Percentiles rank a stretch among this genome's conserved stretches.
phyloP scores from a whole-genome alignment of 2,797 vertebrate species.

The Melanotaenia boesemani region DNA sequence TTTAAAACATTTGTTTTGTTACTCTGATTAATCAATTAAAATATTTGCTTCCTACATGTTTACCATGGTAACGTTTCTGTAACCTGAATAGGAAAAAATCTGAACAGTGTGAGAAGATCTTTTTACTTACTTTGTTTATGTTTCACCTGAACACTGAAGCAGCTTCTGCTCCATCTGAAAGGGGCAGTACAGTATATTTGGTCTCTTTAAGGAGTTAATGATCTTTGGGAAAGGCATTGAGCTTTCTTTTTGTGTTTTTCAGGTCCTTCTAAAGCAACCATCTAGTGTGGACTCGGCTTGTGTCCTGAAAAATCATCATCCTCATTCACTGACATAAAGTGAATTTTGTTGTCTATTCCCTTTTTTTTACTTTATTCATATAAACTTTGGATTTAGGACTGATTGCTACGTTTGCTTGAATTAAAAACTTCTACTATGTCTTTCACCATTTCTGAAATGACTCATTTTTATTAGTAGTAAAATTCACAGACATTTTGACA shows the following conservation, averaged over 20 bases:
- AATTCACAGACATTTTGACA: constrained; percentile 32
- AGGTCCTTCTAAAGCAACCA: neutral
- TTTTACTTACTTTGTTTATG: constrained; percentile 3
- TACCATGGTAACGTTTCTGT: no score
- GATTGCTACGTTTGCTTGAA: neutral
- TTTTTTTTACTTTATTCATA: neutral
- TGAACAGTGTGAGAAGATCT: neutral
- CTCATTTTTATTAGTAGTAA: constrained; percentile 40
- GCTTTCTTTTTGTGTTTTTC: neutral
- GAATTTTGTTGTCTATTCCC: neutral
- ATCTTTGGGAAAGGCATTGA: constrained; percentile 10
- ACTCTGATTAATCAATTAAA: no score
- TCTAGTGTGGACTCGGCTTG: neutral
- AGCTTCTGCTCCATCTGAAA: constrained; percentile 31
- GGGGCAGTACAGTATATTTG: constrained; percentile 44
- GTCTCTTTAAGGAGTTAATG: constrained; percentile 36
- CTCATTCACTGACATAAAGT: neutral
- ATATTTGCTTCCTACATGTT: no score
- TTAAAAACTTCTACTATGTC: neutral
- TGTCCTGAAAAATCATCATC: neutral
- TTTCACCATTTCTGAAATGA: constrained; percentile 27
- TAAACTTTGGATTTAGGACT: neutral
- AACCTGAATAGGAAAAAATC: no score
- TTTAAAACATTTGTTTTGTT: no score
- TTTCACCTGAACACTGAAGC: neutral